A percentile compares a stretch with the other conserved stretches of the same genome.
Conservation (phyloP, 2,113 vertebrate species). For the Ailuropoda melanoleuca region DNA sequence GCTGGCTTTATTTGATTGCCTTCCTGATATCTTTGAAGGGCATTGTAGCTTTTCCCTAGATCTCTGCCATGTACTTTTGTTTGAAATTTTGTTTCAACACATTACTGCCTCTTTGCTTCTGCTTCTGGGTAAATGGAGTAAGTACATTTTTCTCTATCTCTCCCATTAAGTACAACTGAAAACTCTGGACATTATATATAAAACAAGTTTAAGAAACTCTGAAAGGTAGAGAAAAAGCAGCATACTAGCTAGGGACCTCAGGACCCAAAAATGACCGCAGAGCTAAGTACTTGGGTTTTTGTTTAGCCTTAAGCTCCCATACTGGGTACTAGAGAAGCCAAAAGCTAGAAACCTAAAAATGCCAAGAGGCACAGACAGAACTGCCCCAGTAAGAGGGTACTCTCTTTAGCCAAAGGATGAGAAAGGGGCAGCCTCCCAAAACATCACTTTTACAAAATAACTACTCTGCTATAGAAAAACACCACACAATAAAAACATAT, state of each 20-base stretch:
- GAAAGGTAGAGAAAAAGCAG: background rate
- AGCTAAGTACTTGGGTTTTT: background rate
- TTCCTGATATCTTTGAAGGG: background rate
- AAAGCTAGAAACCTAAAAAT: background rate
- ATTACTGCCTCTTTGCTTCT: background rate
- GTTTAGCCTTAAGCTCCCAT: background rate
- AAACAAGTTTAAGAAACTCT: background rate
- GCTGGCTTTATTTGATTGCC: background rate
- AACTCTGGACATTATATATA: background rate
- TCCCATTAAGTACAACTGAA: background rate
- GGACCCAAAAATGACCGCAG: background rate
- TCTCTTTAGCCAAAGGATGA: background rate
- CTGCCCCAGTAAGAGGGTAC: background rate
- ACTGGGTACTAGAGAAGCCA: background rate
- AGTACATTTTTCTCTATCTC: background rate
- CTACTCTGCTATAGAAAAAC: background rate
- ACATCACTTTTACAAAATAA: slow-evolving; percentile 1
- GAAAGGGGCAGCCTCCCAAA: background rate
- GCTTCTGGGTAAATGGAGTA: background rate
- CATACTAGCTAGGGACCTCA: background rate
- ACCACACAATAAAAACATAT: background rate
- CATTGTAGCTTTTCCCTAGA: background rate
- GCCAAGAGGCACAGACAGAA: background rate
- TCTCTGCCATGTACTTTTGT: background rate
- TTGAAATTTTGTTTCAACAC: slow-evolving; percentile 10